Evolutionary conservation across 2,888 invertebrate species (phyloP), one percentile per base, ranked within the genome.

Genomic region (Napeogenes inachia): DNA sequence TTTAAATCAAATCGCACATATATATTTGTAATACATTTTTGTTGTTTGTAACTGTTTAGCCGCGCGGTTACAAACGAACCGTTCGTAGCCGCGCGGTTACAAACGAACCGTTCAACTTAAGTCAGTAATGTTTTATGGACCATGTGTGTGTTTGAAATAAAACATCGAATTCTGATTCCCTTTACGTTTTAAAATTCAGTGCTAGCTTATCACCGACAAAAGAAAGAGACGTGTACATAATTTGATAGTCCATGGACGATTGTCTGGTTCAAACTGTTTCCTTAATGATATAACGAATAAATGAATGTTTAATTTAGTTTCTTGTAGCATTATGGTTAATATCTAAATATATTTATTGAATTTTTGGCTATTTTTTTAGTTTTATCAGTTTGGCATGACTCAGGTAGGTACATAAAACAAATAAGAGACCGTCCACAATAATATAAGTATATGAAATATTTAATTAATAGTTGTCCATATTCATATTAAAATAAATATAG

Each of bases 221-320:
- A n/a, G 10, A 57, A 47, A 57, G 57, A 30, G 45, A 54, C 45
- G 35, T 45, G 42, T 54, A 60, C 62, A 58, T 50, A 60, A 58
- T 57, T 64, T 50, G 55, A 45, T 46, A 59, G 54, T 59, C 54
- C 35, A 59, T 32, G 54, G 21, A 4, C 59, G 54, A 45, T 13
- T 54, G 54, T 13, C 54, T 42, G 8, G 54, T 59, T 59, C 54
- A 33, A 54, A 54, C 54, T 8, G 59, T 54, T 59, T 59, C 59
- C 59, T 59, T 54, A 8, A 45, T 54, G 59, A 33, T 33, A 46
- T 8, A 54, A 32, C 30, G 54, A 54, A 54, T 54, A 59, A 45
- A 59, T 59, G 54, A 59, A 54, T 59, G 45, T 1, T 45, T 30
- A 56, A 47, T 10, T 10, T 13, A 21, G 50, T 59, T 45, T 55